These are phyloP conservation scores for Falco cherrug DNA, from an alignment of 2,797 vertebrate species.

Conservation along the genomic window DNA sequence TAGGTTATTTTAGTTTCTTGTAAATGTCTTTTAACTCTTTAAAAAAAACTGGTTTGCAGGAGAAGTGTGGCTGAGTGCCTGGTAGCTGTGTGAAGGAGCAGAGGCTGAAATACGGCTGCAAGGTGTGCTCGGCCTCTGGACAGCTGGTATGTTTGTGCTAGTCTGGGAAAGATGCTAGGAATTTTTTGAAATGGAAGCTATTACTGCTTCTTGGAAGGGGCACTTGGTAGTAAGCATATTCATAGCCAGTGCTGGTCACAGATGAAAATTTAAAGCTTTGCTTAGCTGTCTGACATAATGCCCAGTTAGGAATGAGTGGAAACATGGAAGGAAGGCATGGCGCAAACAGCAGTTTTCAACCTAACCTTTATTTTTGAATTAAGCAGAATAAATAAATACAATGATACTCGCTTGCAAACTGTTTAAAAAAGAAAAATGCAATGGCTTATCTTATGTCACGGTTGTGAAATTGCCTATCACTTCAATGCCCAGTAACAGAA, in stretches of 20 bases:
- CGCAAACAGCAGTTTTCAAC: not conserved
- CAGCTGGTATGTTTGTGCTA: not conserved
- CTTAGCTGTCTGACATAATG: not conserved
- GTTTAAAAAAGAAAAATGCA: no score
- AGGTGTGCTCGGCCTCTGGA: not conserved
- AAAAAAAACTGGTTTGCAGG: not conserved
- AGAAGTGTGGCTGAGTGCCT: not conserved
- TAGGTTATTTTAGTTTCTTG: not conserved
- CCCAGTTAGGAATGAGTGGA: not conserved
- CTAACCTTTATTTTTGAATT: not conserved
- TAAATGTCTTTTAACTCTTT: not conserved
- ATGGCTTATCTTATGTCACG: not conserved
- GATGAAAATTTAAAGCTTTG: not conserved
- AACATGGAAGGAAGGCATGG: not conserved
- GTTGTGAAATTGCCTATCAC: not conserved
- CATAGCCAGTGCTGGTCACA: not conserved
- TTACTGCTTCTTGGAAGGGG: not conserved
- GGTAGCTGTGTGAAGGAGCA: not conserved
- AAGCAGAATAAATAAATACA: not conserved
- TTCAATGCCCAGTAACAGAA: not conserved
- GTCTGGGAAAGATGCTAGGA: no score
- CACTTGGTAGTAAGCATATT: not conserved
- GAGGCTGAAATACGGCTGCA: fast-evolving
- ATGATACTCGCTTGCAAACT: not conserved
- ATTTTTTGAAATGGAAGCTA: not conserved